phyloP scores from a whole-genome alignment of 2,888 invertebrate genomes.

The Portevinia maculata region DNA sequence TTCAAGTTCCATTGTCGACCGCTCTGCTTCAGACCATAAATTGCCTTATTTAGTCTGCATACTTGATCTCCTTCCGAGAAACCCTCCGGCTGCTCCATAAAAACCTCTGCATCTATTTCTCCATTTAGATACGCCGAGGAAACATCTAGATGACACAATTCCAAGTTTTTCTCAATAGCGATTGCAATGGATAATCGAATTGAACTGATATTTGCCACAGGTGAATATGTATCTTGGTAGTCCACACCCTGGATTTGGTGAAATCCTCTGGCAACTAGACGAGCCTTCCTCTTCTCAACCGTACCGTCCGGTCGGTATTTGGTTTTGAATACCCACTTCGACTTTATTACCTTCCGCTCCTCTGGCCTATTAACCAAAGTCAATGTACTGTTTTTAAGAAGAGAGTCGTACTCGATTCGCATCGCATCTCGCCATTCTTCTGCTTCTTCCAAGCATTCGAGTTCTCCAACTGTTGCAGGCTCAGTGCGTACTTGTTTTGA shows the following conservation, averaged over 20 bases:
- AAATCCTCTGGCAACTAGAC: slow-evolving; percentile 20
- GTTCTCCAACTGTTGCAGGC: too few species aligned
- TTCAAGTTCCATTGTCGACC: slow-evolving; percentile 34
- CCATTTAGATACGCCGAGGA: slow-evolving; percentile 16
- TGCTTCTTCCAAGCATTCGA: background rate
- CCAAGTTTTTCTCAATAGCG: background rate
- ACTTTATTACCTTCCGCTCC: slow-evolving; percentile 11
- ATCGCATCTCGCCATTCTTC: slow-evolving; percentile 8
- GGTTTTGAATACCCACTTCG: too few species aligned
- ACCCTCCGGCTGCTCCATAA: slow-evolving; percentile 40
- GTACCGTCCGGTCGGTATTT: background rate
- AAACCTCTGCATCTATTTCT: slow-evolving; percentile 19
- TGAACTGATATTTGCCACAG: slow-evolving; percentile 9
- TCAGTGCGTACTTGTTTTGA: too few species aligned
- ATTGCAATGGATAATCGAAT: slow-evolving; percentile 4
- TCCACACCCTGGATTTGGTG: slow-evolving; percentile 24
- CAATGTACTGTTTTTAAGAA: slow-evolving; percentile 22
- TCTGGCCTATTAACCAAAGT: slow-evolving; percentile 17
- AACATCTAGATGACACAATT: slow-evolving; percentile 16
- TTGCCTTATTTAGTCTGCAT: slow-evolving; percentile 26
- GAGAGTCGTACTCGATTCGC: slow-evolving; percentile 2
- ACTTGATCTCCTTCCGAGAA: slow-evolving; percentile 14
- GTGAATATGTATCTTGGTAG: too few species aligned
- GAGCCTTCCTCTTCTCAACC: background rate
- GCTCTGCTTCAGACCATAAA: slow-evolving; percentile 42